Evolutionary conservation across 2,113 vertebrate genomes (phyloP).

Genomic region (Corvus hawaiiensis): DNA sequence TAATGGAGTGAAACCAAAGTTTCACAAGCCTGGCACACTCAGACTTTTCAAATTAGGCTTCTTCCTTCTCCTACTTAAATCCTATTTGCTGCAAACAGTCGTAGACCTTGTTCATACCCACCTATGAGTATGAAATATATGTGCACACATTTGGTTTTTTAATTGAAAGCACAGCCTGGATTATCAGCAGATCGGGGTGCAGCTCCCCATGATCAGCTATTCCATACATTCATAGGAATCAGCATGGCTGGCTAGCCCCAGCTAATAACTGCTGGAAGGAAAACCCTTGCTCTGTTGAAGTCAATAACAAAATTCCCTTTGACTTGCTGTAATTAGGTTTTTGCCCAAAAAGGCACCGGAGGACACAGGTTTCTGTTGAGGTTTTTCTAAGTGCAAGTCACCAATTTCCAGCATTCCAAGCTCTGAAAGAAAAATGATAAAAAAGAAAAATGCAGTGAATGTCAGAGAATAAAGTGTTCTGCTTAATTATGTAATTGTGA

Average conservation of each 20-base stretch:
- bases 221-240: background rate
- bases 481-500: background rate
- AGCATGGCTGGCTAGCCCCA: background rate
- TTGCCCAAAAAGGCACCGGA: background rate
- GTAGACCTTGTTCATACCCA: background rate
- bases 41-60: background rate
- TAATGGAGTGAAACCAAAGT: background rate
- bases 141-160: background rate
- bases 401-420: background rate
- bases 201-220: background rate
- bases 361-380: background rate
- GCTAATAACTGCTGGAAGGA: background rate
- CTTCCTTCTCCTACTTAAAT: background rate
- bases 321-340: background rate
- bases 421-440: background rate
- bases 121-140: accelerated
- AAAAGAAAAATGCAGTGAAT: background rate
- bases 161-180: background rate
- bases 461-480: background rate
- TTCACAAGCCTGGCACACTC: background rate
- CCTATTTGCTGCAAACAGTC: background rate
- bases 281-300: background rate
- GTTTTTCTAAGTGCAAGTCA: background rate
- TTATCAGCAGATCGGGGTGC: background rate
- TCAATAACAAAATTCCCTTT: background rate